Evolutionary conservation across 1,140 invertebrate species (phyloP), one percentile per base, ranked within the genome.

Genomic region (Nymphalis io): DNA sequence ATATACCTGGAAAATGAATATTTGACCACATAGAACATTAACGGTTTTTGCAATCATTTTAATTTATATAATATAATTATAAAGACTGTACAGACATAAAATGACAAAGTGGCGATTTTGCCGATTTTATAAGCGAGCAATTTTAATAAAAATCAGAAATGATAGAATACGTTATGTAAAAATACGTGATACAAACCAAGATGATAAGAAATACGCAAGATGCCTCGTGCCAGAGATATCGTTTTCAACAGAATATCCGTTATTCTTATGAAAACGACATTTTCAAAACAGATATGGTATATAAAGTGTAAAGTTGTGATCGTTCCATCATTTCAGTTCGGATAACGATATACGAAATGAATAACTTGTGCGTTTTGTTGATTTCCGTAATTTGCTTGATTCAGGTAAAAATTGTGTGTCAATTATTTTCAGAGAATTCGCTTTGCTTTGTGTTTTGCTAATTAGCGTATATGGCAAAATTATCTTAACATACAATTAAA

Each of bases 181-280:
- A 42, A 42, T 42, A 42, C 40, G 15, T 42, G 40, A 42, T 42
- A 42, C 3, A n/a, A 13, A 42, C 40, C 1, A 13, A 11, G 1
- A 8, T n/a, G 40, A 46, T 46, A 46, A 46, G 42, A 46, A 13
- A 46, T 46, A 46, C 42, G 42, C 42, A 46, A 46, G 15, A n/a
- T n/a, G n/a, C 6, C 0, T 46, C n/a, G n/a, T 46, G 13, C 13
- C 40, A 15, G 15, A 5, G 33, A 13, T 15, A 42, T 42, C 13
- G 15, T 12, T 46, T n/a, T n/a, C n/a, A n/a, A n/a, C n/a, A n/a
- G 16, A 46, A 46, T 16, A 46, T n/a, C 42, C 15, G 42, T 15
- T 15, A 18, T 46, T 46, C 15, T 46, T 15, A 18, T n/a, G 42
- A 46, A 46, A 46, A 46, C n/a, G 5, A 8, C 2, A 0, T 11